These are phyloP conservation scores for Chloropsis cyanopogon DNA, from an alignment of 2,113 vertebrate species.

Conservation along the genomic window DNA sequence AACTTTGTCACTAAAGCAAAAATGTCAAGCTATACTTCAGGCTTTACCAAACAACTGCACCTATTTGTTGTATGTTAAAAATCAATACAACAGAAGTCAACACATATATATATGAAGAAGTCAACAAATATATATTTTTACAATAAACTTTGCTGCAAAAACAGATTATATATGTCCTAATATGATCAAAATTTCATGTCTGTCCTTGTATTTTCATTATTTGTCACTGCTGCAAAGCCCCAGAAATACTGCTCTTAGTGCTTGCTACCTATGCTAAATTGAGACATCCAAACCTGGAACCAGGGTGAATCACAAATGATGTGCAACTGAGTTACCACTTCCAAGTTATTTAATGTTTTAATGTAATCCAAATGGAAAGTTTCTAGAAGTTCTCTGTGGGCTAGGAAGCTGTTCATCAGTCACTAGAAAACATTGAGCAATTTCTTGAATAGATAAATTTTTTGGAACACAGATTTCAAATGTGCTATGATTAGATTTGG, in stretches of 20 bases:
- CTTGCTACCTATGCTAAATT: neutral
- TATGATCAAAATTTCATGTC: neutral
- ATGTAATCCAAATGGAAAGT: neutral
- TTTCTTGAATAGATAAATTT: neutral
- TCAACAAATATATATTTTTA: neutral
- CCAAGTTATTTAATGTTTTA: neutral
- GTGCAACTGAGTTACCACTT: rapidly evolving
- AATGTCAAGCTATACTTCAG: neutral
- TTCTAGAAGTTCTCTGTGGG: neutral
- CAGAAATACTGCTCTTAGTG: neutral
- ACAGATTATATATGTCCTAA: neutral
- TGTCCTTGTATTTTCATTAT: neutral
- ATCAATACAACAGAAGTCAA: neutral
- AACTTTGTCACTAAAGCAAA: neutral
- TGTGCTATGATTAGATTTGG: neutral
- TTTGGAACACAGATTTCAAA: neutral
- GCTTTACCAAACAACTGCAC: neutral
- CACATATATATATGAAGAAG: neutral
- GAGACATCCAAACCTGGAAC: neutral
- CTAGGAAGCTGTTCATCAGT: neutral
- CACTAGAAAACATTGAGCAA: neutral
- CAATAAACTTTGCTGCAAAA: neutral
- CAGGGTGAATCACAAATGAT: neutral
- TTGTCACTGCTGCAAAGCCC: neutral
- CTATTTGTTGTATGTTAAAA: neutral